Base-by-base conservation (phyloP, 2,888 invertebrate species). In the Drosophila neoperkinsi region DNA sequence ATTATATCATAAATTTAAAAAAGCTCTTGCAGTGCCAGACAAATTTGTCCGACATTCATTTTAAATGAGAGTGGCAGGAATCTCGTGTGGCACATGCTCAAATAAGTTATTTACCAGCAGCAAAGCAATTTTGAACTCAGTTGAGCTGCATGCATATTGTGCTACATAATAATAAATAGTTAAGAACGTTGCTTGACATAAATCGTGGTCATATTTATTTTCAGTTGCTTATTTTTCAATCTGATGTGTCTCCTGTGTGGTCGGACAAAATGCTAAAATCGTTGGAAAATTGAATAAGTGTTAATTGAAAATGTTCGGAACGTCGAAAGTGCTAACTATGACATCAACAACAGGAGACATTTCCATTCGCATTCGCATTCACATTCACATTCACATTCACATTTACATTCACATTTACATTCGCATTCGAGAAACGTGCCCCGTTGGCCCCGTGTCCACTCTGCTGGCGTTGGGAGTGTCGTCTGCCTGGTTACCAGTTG, bases 231-330 rank as follows among this genome's bases (percentile, higher is more conserved):
- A 52, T 53, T 65, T 60, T 53, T 77, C 65, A 72, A 68, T 81
- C 58, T 52, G 64, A 56, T 62, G 43, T 62, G 56, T 51, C 28
- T 31, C 52, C 25, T 41, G 78, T 53, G 62, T 34, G 16, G 25
- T 10, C 13, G 50, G 51, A 83, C 81, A 86, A 82, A 72, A 57
- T 84, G 62, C 58, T 74, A 77, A 82, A 84, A 70, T 84, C 78
- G 63, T 72, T 78, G 88, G 78, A 87, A 83, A 87, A 83, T 83
- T 81, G 71, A 75, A 70, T 64, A 64, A 78, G 71, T 87, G 75
- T 73, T 81, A 87, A 87, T 82, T 79, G 83, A 82, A 82, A 79
- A 67, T 67, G 69, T 62, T 63, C 51, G 43, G 56, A 63, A 28
- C 77, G 60, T 49, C 33, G 67, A 71, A 64, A 76, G 64, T 56